Conservation (phyloP, 2,797 vertebrate species). For the Margarornis squamiger region DNA sequence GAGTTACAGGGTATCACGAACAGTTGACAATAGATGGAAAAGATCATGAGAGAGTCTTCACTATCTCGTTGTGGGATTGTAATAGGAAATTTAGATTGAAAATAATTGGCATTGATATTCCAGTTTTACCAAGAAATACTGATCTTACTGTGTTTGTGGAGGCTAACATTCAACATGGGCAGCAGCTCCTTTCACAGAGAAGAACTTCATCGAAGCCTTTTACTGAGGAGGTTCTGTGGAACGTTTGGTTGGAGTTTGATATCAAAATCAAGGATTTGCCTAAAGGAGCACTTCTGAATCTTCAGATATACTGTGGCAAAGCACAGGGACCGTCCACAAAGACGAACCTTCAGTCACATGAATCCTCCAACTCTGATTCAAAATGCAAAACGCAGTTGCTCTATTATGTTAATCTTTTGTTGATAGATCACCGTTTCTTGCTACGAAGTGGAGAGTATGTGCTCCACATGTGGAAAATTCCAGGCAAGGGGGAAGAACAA, state of each 20-base stretch:
- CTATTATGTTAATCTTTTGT: conserved; percentile 94
- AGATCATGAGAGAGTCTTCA: conserved; percentile 94
- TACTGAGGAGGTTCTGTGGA: conserved; percentile 95
- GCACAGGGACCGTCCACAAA: conserved; percentile 79
- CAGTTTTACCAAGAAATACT: conserved; percentile 86
- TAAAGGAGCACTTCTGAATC: conserved; percentile 92
- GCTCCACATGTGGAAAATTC: conserved; percentile 98
- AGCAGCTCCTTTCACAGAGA: conserved; percentile 92
- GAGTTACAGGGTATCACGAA: conserved; percentile 93
- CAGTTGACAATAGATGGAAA: conserved; percentile 94
- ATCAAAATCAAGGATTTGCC: conserved; percentile 96
- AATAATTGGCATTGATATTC: conserved; percentile 94
- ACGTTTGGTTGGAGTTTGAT: conserved; percentile 93
- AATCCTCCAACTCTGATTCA: conserved; percentile 78
- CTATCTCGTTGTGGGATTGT: conserved; percentile 97
- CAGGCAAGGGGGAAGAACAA: conserved; percentile 92
- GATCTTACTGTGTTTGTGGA: conserved; percentile 93
- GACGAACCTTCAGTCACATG: conserved; percentile 71
- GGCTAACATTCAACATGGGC: conserved; percentile 94
- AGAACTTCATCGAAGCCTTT: conserved; percentile 90
- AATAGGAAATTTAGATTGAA: conserved; percentile 94
- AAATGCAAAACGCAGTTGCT: conserved; percentile 90
- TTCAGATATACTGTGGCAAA: conserved; percentile 93
- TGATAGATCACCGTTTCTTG: conserved; percentile 95
- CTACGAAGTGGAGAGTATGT: conserved; percentile 94